These are phyloP conservation scores for Bombus pascuorum DNA, from an alignment of 1,140 invertebrate species.

Conservation along the genomic window DNA sequence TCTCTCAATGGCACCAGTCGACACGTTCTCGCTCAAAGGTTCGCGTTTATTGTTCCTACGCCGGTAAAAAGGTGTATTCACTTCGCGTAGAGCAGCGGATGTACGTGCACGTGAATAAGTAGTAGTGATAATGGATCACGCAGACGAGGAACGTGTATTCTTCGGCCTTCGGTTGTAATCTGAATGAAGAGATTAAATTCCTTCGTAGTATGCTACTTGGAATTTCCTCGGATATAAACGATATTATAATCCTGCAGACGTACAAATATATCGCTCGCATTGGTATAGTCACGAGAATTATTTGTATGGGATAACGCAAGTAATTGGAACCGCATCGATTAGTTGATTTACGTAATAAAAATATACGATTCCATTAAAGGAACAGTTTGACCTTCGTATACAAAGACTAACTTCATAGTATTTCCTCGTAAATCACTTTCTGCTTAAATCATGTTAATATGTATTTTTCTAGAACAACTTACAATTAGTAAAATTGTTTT, in stretches of 20 bases:
- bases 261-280: no score
- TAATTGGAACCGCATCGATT: neutral
- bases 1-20: constrained; percentile 13
- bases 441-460: no score
- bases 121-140: constrained; percentile 25
- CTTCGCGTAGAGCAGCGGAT: neutral
- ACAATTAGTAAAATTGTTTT: no score
- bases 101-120: constrained; percentile 15
- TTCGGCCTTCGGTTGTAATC: neutral
- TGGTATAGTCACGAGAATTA: no score
- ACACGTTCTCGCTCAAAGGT: constrained; percentile 33
- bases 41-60: constrained; percentile 40
- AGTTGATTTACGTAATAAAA: neutral
- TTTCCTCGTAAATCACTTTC: no score
- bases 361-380: neutral
- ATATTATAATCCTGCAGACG: neutral
- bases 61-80: constrained; percentile 38
- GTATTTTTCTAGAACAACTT: no score
- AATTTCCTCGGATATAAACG: neutral
- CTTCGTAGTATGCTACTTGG: no score
- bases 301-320: neutral
- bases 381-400: neutral
- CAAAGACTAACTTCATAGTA: no score
- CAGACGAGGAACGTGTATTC: neutral
- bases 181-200: constrained; percentile 11